Percentiles rank a stretch among this genome's conserved stretches.
These are phyloP conservation scores for Falco peregrinus DNA, from an alignment of 2,797 vertebrate species.

Conservation along the genomic window DNA sequence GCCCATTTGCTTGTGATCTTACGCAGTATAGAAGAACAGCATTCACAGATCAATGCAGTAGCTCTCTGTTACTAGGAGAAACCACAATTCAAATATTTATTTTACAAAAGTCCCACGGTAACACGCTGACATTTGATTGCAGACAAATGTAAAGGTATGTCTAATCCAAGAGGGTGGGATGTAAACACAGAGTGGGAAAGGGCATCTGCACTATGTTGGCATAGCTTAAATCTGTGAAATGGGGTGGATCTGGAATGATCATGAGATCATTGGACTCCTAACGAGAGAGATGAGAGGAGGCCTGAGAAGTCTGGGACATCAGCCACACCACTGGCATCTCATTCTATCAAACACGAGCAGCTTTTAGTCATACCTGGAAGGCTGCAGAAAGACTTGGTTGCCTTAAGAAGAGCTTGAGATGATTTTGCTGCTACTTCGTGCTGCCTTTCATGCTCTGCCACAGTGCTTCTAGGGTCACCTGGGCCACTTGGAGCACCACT, in stretches of 20 bases:
- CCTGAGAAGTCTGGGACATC: fast-evolving
- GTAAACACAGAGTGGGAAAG: not conserved
- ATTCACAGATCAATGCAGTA: not conserved
- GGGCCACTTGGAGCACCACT: not conserved
- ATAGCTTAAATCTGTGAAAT: not conserved
- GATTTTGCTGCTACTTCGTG: not conserved
- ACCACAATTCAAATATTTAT: conserved; percentile 2
- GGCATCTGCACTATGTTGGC: not conserved
- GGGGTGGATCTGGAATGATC: not conserved
- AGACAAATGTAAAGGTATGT: not conserved
- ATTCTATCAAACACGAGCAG: not conserved
- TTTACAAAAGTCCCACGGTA: not conserved
- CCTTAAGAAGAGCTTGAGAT: not conserved
- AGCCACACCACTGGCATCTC: not conserved
- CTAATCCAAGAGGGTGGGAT: not conserved
- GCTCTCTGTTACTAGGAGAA: not conserved
- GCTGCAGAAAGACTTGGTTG: not conserved
- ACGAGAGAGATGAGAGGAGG: not conserved
- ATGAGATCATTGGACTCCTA: not conserved
- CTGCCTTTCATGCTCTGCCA: not conserved
- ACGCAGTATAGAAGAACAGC: fast-evolving
- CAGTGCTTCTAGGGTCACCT: not conserved
- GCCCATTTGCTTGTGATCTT: not conserved
- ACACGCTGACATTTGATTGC: not conserved
- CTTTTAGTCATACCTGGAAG: not conserved